Base-by-base conservation (phyloP, 2,797 vertebrate species). In the Rhinichthys osculus region DNA sequence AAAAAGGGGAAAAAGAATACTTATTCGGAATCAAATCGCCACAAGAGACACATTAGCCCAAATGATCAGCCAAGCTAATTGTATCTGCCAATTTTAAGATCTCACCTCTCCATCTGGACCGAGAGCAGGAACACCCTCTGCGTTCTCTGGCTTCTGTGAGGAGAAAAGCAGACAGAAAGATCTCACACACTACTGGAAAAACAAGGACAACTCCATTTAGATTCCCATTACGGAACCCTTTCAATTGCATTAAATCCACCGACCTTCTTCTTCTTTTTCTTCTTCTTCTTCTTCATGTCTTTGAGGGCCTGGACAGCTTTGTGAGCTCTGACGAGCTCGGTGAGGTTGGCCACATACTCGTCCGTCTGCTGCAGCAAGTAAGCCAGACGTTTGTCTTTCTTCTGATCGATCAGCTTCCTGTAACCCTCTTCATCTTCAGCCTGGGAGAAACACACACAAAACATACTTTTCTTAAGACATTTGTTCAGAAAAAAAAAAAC, bases 321-420 rank as follows among this genome's bases (percentile, higher is more conserved):
- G 94, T 99, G 98, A 14, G 98, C 97, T 4, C 98, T 93, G 83
- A 99, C 98, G 76, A 99, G 94, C 90, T 99, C 98, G 0, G 98
- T 99, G 86, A 99, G 97, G 93, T 99, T 99, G 85, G 97, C 98
- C 88, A 99, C 98, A 0, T 99, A 99, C 91, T 99, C 98, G 0
- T 99, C 98, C 0, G 98, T 99, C 95, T 99, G 98, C 93, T 99
- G 98, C 77, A 99, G 93, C 89, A 99, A 94, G 94, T 99, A 99
- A 38, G 98, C 98, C 93, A 99, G 90, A 30, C 98, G 97, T 92
- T 99, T 99, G 93, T 99, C 98, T 91, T 99, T 99, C 95, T 99
- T 99, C 94, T 99, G 98, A 91, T 99, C 98, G 0, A 99, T 99
- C 71, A 99, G 96, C 89, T 99, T 99, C 73, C 98, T 95, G 90